Evolutionary conservation across 2,113 vertebrate species (phyloP), one percentile per base, ranked within the genome.

Genomic region (Anolis carolinensis): DNA sequence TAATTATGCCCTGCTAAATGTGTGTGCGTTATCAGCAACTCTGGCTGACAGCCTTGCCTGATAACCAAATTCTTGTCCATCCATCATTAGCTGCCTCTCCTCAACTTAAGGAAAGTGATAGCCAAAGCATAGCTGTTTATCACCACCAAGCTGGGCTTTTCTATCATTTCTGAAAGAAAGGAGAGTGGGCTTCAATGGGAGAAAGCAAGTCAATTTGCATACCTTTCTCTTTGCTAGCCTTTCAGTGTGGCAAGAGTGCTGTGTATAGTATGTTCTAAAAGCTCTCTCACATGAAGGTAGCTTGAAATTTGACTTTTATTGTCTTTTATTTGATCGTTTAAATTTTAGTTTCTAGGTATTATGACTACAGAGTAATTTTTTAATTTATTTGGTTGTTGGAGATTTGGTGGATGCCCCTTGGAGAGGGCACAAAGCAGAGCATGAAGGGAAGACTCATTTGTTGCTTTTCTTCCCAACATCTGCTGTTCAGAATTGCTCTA

Each of bases 61-160:
- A 96, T 96, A 96, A 96, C 96, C 93, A 90, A 97, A 97, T 97
- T 96, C 95, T 88, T 94, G 87, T 93, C 94, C 96, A 97, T 97
- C 96, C 95, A 97, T 97, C 97, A 97, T 94, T 79, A 90, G 91
- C 91, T 95, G 94, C 92, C 94, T 96, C 93, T 96, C 86, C 93
- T 95, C 95, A 96, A 96, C 95, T 97, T 96, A 96, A 95, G 95
- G 94, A 91, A 95, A 96, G 95, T 95, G 96, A 96, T 97, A 92
- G 87, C 95, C 96, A 95, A 95, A 94, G 93, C 94, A 84, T 71
- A 91, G 93, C 95, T 70, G 95, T 97, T 96, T 96, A 97, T 97
- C 96, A 97, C 95, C 59, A 30, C 10, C 25, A 67, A 92, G 94
- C 94, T 94, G 91, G 91, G 94, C 1, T 83, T 83, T 92, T 93